Evolutionary conservation across 2,888 invertebrate genomes (phyloP).

Genomic region (Clistopyga incitator): DNA sequence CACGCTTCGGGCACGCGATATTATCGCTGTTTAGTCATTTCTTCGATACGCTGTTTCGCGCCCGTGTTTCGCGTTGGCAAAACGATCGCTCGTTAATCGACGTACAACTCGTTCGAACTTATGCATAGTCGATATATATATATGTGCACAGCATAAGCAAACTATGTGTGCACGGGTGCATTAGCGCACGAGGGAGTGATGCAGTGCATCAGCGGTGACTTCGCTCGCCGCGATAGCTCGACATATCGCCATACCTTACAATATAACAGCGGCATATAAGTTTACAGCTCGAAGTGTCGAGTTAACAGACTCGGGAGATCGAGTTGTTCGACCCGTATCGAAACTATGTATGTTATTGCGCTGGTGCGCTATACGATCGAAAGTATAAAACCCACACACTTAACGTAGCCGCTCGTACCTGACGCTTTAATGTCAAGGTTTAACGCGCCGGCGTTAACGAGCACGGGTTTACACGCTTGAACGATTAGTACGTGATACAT

Average conservation of each 20-base stretch:
- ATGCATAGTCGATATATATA: slow-evolving; percentile 50
- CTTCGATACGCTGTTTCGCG: slow-evolving; percentile 66
- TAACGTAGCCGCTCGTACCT: slow-evolving; percentile 23
- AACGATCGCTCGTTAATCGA: slow-evolving; percentile 65
- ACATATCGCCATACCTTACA: slow-evolving; percentile 8
- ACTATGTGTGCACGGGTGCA: background rate
- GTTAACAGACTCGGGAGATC: slow-evolving; percentile 52
- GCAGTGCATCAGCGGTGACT: slow-evolving; percentile 34
- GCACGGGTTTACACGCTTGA: slow-evolving; percentile 56
- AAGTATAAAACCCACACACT: slow-evolving; percentile 55
- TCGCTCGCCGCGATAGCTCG: slow-evolving; percentile 11
- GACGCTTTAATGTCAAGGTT: slow-evolving; percentile 65
- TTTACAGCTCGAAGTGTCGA: slow-evolving; percentile 53
- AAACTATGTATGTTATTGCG: slow-evolving; percentile 48
- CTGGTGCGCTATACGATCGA: slow-evolving; percentile 22
- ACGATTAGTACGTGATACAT: slow-evolving; percentile 47
- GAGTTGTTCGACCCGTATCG: slow-evolving; percentile 55
- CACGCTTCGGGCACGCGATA: slow-evolving; percentile 66
- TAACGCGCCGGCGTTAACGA: slow-evolving; percentile 56
- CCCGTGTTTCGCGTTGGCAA: slow-evolving; percentile 48
- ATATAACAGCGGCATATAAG: slow-evolving; percentile 44
- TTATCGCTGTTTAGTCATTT: slow-evolving; percentile 75
- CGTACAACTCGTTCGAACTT: slow-evolving; percentile 41
- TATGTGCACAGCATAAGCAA: slow-evolving; percentile 43
- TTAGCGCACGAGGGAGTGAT: slow-evolving; percentile 17